Conservation (phyloP, 2,888 invertebrate species). For the Eucera pruinosa region DNA sequence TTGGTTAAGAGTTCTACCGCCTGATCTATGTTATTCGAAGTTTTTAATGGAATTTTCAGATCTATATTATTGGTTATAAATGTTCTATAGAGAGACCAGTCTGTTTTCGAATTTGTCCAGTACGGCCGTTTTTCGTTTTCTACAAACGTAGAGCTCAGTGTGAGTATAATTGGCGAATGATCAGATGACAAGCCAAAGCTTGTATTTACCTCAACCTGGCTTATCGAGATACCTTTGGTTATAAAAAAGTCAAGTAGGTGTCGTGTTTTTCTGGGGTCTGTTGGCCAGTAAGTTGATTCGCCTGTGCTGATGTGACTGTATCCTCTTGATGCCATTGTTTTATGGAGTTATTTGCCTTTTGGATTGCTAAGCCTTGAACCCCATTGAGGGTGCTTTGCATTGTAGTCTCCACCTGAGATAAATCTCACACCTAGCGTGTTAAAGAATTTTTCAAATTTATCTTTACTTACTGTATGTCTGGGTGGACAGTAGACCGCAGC, state of each 20-base stretch:
- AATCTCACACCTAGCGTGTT: not conserved
- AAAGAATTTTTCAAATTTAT: not conserved
- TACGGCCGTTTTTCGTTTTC: not conserved
- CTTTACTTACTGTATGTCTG: too few species aligned
- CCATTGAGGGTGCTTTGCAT: constrained; percentile 9
- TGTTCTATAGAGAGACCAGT: not conserved
- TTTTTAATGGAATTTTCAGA: constrained; percentile 10
- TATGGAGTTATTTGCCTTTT: constrained; percentile 4
- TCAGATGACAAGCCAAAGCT: not conserved
- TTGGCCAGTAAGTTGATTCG: not conserved
- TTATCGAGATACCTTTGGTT: not conserved
- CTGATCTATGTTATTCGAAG: not conserved
- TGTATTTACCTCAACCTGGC: not conserved
- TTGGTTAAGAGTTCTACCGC: not conserved
- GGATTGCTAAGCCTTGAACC: not conserved
- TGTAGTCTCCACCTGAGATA: not conserved
- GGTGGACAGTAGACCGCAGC: too few species aligned
- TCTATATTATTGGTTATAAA: constrained; percentile 1
- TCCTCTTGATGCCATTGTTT: constrained; percentile 14
- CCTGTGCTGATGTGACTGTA: constrained; percentile 5
- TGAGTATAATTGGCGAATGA: constrained; percentile 9
- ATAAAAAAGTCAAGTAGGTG: not conserved
- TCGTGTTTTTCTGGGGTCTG: not conserved
- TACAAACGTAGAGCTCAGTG: not conserved
- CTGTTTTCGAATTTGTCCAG: too few species aligned